phyloP scores from a whole-genome alignment of 2,888 invertebrate genomes.

The Hirtodrosophila histrioides region DNA sequence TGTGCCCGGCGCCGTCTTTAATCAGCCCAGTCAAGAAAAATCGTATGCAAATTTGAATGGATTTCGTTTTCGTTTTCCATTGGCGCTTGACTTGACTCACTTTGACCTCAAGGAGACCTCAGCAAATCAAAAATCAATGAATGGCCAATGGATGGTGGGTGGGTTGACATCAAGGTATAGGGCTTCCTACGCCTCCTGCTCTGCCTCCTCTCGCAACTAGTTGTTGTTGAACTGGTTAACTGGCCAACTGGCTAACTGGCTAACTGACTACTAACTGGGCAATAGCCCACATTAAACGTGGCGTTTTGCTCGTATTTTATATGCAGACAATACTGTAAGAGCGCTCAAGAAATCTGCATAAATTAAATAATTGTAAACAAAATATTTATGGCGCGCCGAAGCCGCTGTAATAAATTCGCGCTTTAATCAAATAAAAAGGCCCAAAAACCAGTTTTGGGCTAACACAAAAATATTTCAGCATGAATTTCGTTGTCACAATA shows the following conservation, averaged over 20 bases:
- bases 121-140: conserved; percentile 74
- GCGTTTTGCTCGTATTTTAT: conserved; percentile 46
- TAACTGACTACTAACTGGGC: conserved; percentile 32
- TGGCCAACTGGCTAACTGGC: conserved; percentile 39
- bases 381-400: conserved; percentile 76
- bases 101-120: conserved; percentile 73
- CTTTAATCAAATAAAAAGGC: conserved; percentile 55
- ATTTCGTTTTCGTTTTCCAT: no score
- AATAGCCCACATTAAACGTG: conserved; percentile 72
- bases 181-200: conserved; percentile 62
- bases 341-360: conserved; percentile 73
- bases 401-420: conserved; percentile 78
- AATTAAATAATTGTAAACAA: conserved; percentile 81
- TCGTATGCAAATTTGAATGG: conserved; percentile 57
- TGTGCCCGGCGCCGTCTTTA: conserved; percentile 26
- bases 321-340: conserved; percentile 38
- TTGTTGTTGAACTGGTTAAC: conserved; percentile 35
- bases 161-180: conserved; percentile 62
- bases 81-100: conserved; percentile 49
- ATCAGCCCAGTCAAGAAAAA: conserved; percentile 54
- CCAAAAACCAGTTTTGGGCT: conserved; percentile 61
- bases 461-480: conserved; percentile 73
- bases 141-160: conserved; percentile 14
- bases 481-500: conserved; percentile 77
- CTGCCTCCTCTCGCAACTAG: conserved; percentile 31